A percentile compares a stretch with the other conserved stretches of the same genome.
Evolutionary conservation across 2,888 invertebrate genomes (phyloP).

Genomic region (Drosophila acutilabella): DNA sequence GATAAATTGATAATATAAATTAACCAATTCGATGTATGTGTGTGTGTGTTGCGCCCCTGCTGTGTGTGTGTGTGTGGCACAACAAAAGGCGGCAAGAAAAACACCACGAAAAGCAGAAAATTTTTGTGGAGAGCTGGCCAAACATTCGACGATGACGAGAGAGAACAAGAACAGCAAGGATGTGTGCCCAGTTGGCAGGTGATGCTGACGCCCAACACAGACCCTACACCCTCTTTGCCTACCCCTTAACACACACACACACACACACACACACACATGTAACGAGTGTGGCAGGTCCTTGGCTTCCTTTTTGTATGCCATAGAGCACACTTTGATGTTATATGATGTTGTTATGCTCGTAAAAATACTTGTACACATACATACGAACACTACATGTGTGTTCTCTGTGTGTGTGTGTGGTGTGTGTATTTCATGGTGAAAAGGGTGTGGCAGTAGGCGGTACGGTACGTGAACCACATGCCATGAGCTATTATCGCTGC

Average conservation of each 20-base stretch:
- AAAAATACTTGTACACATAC: slow-evolving; percentile 66
- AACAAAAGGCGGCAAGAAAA: slow-evolving; percentile 44
- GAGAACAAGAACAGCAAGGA: slow-evolving; percentile 42
- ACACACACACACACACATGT: not conserved
- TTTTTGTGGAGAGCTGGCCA: slow-evolving; percentile 51
- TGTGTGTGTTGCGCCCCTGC: slow-evolving; percentile 12
- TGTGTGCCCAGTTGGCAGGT: slow-evolving; percentile 51
- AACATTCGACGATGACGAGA: slow-evolving; percentile 45
- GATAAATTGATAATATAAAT: slow-evolving; percentile 80
- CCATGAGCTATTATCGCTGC: slow-evolving; percentile 66
- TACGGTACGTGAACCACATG: slow-evolving; percentile 51
- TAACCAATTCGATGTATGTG: slow-evolving; percentile 67
- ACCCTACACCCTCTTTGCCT: not conserved
- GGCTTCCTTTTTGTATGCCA: slow-evolving; percentile 66
- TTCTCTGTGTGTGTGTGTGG: slow-evolving; percentile 1
- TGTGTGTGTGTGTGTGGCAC: slow-evolving; percentile 35
- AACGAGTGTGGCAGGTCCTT: slow-evolving; percentile 48
- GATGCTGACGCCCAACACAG: slow-evolving; percentile 23
- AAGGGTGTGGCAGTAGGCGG: not conserved
- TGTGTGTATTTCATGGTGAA: slow-evolving; percentile 23
- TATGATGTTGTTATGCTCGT: slow-evolving; percentile 76
- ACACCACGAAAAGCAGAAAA: slow-evolving; percentile 31
- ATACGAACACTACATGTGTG: not conserved
- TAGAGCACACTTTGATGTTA: slow-evolving; percentile 69
- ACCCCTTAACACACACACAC: not conserved